Evolutionary conservation across 2,113 vertebrate species (phyloP).

Genomic region (Heterocephalus glaber): DNA sequence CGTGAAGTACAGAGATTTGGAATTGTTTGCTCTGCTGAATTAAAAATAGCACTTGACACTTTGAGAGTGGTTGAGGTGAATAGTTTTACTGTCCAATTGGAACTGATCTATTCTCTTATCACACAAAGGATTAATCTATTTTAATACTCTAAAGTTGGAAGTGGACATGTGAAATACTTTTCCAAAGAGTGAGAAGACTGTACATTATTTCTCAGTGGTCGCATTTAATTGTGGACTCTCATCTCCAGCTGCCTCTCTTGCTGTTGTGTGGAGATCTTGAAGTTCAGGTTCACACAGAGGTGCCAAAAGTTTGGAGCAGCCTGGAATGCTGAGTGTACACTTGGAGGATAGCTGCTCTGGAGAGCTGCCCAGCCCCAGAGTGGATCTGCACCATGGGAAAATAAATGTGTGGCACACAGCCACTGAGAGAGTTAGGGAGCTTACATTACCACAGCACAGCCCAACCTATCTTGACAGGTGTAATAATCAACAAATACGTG

Average conservation of each 20-base stretch:
- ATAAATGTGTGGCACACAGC: neutral
- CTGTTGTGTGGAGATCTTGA: neutral
- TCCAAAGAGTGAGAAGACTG: neutral
- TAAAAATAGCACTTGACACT: neutral
- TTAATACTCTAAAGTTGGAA: neutral
- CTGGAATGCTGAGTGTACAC: neutral
- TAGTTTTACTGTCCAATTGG: neutral
- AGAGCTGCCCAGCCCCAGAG: neutral
- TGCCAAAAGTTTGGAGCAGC: slow-evolving; percentile 3
- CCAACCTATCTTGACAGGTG: neutral
- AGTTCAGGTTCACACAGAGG: neutral
- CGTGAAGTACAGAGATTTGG: neutral
- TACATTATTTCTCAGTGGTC: neutral
- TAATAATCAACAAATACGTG: slow-evolving; percentile 49
- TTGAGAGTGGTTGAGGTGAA: neutral
- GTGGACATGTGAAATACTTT: neutral
- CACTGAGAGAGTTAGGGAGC: slow-evolving; percentile 11
- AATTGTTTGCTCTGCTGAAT: neutral
- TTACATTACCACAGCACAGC: neutral
- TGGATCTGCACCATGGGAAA: neutral
- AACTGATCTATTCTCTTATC: neutral
- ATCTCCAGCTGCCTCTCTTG: neutral
- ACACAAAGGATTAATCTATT: neutral
- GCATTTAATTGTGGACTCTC: neutral
- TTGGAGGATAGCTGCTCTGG: slow-evolving; percentile 49